Base-by-base conservation (phyloP, 2,888 invertebrate genomes). In the Drosophila ustulata region DNA sequence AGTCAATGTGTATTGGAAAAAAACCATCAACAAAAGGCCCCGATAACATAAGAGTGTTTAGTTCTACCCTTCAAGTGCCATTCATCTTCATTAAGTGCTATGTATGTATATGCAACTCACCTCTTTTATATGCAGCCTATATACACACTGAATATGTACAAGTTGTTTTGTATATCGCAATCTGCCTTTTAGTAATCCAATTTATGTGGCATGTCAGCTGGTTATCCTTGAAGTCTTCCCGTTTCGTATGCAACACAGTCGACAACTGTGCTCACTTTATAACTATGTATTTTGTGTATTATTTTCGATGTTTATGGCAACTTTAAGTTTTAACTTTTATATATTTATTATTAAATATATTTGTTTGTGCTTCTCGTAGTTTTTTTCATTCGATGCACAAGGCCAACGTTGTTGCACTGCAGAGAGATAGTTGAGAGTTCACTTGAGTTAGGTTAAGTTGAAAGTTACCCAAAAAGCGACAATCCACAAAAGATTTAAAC, bases 171-270 rank as follows among this genome's bases (percentile, higher is more conserved):
- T 74, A 47, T 76, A 74, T 80, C 63, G 66, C 53, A 46, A 45
- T 64, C 52, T 66, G 80, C 68, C 49, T 71, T 69, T 85, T 71
- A 87, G 68, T 85, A 89, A 80, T 89, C 88, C 85, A 84, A 89
- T 85, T 84, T 87, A 78, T 89, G 80, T 87, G 89, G 79, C 89
- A 88, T 83, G 80, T 75, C 89, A 84, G 85, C 88, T 84, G 87
- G 89, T 87, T 85, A 87, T 89, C 85, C 78, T 85, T 85, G 85
- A 82, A 75, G 70, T 80, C 65, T 78, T 74, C 76, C 56, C 69
- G 74, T 76, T 78, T 68, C 59, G 74, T 75, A 73, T 71, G 75
- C 76, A 74, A 64, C 61, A 61, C 73, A 39, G 66, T 53, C 34
- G 37, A 18, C 55, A 26, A 34, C 61, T 72, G 62, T 63, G 62